Base-by-base conservation (phyloP, 2,888 invertebrate genomes). In the Leucoptera coffeella region DNA sequence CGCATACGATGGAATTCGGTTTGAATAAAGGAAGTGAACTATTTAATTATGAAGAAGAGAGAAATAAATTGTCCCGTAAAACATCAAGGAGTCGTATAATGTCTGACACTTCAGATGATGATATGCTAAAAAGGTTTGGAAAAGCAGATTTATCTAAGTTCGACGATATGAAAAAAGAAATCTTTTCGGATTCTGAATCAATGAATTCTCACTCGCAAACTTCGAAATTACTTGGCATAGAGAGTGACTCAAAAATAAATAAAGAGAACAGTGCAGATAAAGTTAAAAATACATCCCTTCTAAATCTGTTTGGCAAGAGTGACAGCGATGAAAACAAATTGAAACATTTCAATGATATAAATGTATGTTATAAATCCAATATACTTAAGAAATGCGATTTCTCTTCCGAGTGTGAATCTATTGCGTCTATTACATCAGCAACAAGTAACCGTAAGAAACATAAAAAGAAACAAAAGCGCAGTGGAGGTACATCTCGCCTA, bases 401-500 rank as follows among this genome's bases (percentile, higher is more conserved):
- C 29, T 69, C 69, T 21, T 74, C 60, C 29, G 74, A 65, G 50
- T 62, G 53, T 38, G 73, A 73, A 47, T 61, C 54, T 21, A 45
- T 56, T 32, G 43, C 44, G 37, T 54, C 52, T 33, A 53, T 60
- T 45, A 55, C 64, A 52, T 37, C 59, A 41, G 29, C 36, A 22
- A 54, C 48, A 12, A 81, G 81, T 42, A 46, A 73, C 24, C 73
- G 85, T 7, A 85, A 82, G 47, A 88, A 85, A 45, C 88, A 88
- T 45, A 88, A 86, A 53, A 88, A 87, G 69, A 88, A 86, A 43
- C 85, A 86, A 46, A 87, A 83, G 51, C 81, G 82, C 14, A 80
- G 82, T 36, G 88, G 86, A 35, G 73, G 78, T 6, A 61, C 75
- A 30, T 76, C 77, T 23, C 79, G 78, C 36, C 77, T 77, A 22